Evolutionary conservation across 2,888 invertebrate genomes (phyloP).

Genomic region (Campoplex capitator): DNA sequence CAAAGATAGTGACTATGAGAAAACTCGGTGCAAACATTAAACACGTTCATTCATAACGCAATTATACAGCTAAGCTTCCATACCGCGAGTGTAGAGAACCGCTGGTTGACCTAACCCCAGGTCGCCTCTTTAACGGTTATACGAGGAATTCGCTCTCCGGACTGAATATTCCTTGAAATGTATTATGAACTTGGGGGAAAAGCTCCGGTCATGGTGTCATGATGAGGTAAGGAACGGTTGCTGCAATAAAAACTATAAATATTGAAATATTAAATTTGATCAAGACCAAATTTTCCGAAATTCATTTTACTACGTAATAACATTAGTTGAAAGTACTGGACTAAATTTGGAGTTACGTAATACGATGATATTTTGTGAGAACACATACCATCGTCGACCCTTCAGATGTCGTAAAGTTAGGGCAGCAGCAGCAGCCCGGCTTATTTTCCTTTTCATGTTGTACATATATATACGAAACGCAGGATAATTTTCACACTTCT

Average conservation of each 20-base stretch:
- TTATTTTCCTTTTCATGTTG: background rate
- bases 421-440: background rate
- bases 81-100: background rate
- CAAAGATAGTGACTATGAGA: background rate
- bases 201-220: background rate
- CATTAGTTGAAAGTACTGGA: background rate
- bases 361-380: background rate
- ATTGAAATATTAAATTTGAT: background rate
- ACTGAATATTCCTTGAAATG: background rate
- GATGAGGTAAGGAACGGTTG: background rate
- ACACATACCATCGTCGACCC: background rate
- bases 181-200: background rate
- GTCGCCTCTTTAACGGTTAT: background rate
- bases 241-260: background rate
- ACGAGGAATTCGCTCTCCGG: background rate
- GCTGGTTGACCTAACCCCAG: slow-evolving; percentile 3
- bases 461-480: background rate
- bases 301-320: background rate
- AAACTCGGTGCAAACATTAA: background rate
- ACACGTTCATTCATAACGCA: slow-evolving; percentile 21
- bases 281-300: no score
- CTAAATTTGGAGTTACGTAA: no score
- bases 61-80: slow-evolving; percentile 4
- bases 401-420: slow-evolving; percentile 6
- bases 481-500: slow-evolving; percentile 7